Evolutionary conservation across 2,888 invertebrate species (phyloP).

Genomic region (Nasonovia ribisnigri): DNA sequence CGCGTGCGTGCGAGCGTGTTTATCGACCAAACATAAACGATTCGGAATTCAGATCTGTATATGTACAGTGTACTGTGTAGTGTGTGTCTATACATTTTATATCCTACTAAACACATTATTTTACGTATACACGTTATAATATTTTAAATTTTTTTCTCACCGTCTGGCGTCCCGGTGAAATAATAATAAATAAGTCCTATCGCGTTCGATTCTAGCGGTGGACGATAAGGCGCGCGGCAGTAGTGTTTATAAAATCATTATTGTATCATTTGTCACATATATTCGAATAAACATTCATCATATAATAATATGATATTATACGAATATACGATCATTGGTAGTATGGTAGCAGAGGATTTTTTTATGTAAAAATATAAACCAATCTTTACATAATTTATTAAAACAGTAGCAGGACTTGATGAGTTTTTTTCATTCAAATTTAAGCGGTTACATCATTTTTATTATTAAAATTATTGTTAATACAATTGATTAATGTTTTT

Average conservation of each 20-base stretch:
- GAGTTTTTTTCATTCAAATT: background rate
- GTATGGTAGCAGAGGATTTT: background rate
- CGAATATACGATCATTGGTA: background rate
- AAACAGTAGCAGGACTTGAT: background rate
- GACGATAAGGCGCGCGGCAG: background rate
- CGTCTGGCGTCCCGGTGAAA: background rate
- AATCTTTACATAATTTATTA: too few species aligned
- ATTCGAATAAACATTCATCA: background rate
- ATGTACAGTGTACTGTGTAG: background rate
- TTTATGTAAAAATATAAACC: too few species aligned
- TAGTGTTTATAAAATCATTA: background rate
- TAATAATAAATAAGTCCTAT: background rate
- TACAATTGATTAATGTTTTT: background rate
- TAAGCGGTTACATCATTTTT: background rate
- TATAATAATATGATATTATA: background rate
- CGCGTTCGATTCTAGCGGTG: background rate
- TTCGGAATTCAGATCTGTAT: conserved; percentile 3
- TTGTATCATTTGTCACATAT: background rate
- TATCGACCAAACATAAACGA: conserved; percentile 10
- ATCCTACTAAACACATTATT: background rate
- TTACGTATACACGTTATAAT: background rate
- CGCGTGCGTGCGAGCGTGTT: conserved; percentile 18
- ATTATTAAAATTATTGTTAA: background rate
- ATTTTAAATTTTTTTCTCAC: background rate
- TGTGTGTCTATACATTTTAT: background rate